Conservation (phyloP, 1,140 invertebrate species). For the Hyphantria cunea region DNA sequence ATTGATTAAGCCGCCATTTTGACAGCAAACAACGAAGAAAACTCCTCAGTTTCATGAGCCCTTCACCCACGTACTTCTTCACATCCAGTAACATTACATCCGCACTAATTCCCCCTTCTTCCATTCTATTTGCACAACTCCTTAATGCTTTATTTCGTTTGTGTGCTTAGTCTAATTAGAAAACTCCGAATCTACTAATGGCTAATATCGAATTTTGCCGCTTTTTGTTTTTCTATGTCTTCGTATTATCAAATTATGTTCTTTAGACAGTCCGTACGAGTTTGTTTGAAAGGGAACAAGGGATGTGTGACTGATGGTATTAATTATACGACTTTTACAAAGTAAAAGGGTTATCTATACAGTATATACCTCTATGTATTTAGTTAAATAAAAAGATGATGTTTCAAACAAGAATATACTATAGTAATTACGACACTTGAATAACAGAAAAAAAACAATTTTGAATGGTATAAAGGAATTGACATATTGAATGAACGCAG, state of each 20-base stretch:
- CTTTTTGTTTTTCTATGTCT: conserved; percentile 38
- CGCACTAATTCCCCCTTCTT: conserved; percentile 50
- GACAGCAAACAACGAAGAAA: no score
- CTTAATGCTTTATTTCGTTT: conserved; percentile 79
- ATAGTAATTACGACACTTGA: no score
- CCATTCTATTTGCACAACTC: conserved; percentile 71
- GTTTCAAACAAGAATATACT: no score
- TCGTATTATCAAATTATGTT: conserved; percentile 35
- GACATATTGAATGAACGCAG: conserved; percentile 9
- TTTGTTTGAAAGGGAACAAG: conserved; percentile 1
- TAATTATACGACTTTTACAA: not conserved
- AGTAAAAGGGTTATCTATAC: not conserved
- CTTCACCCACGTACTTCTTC: not conserved
- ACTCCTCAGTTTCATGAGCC: no score
- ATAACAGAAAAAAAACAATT: not conserved
- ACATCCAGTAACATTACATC: conserved; percentile 42
- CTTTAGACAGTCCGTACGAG: conserved; percentile 17
- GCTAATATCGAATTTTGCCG: conserved; percentile 69
- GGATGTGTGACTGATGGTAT: not conserved
- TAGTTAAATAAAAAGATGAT: no score
- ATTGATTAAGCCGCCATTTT: no score
- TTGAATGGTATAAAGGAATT: not conserved
- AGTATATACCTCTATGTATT: no score
- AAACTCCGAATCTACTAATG: conserved; percentile 69
- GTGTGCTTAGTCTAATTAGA: conserved; percentile 79